Percentiles rank a stretch among this genome's conserved stretches.
Evolutionary conservation across 2,797 vertebrate species (phyloP).

Genomic region (Halcyon badia): DNA sequence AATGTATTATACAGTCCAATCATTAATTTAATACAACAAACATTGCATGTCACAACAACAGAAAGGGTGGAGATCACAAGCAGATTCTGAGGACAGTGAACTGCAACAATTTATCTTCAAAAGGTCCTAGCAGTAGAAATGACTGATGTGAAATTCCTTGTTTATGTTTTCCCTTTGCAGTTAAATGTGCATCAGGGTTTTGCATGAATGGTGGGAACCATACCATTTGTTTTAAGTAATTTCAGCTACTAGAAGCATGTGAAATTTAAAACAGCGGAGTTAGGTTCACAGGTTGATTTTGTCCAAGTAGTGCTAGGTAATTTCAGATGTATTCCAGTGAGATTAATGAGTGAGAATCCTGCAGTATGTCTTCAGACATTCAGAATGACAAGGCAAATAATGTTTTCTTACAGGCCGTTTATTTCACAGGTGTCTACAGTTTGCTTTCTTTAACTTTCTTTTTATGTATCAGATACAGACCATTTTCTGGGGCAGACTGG

Average conservation of each 20-base stretch:
- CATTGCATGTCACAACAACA: background rate
- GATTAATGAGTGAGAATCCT: slow-evolving; percentile 4
- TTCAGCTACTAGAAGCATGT: background rate
- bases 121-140: background rate
- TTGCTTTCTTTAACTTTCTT: background rate
- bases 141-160: background rate
- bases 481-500: background rate
- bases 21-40: background rate
- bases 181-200: background rate
- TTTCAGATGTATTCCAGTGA: background rate
- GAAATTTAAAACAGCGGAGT: background rate
- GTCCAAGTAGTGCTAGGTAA: background rate
- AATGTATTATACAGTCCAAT: background rate
- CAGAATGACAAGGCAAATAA: background rate
- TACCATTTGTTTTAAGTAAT: background rate
- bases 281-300: background rate
- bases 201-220: background rate
- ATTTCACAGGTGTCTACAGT: background rate
- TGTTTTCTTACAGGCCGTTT: background rate
- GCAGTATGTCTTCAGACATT: background rate
- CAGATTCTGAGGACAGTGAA: background rate
- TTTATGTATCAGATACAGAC: background rate
- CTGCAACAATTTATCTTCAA: background rate
- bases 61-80: background rate
- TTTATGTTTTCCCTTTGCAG: background rate